Base-by-base conservation (phyloP, 2,113 vertebrate species). In the Sander vitreus region DNA sequence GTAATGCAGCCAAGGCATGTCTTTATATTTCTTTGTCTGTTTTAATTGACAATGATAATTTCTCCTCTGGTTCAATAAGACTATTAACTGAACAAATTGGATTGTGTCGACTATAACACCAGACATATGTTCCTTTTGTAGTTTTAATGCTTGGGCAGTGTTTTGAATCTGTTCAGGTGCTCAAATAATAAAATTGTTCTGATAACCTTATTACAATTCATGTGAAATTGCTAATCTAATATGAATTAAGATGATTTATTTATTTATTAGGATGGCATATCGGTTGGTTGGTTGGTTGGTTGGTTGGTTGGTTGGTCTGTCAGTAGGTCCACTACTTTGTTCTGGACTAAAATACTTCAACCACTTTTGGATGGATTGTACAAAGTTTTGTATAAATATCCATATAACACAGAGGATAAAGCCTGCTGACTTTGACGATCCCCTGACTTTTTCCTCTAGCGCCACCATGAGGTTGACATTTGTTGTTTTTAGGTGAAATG, bases 21-120 rank as follows among this genome's bases (percentile, higher is more conserved):
- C 68, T 71, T 58, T 76, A 43, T n/a, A 12, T 51, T 77, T 67
- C 85, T 90, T 90, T 90, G 88, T 88, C 69, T 58, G 55, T 64
- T 85, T 86, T 85, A 90, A 88, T 86, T 81, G 77, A 18, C 68
- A 47, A 3, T 43, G 73, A 75, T 76, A 59, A 82, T 81, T 70
- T 71, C 62, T 73, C 23, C 69, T 33, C 16, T 27, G 13, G 19
- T 39, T 69, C 21, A 67, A 25, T 65, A 74, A 70, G 55, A 71
- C 74, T 23, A 80, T 85, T 87, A 78, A 74, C 33, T 78, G 23
- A 3, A 48, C 43, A 88, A 73, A 54, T 70, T 58, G 67, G 78
- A 73, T 66, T 50, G 25, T 55, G 62, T 55, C 23, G 50, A 63
- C 23, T 4, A 13, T 4, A 21, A 23, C 16, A 4, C 12, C 12